Base-by-base conservation (phyloP, 2,888 invertebrate species). In the Drosophila ezoana region DNA sequence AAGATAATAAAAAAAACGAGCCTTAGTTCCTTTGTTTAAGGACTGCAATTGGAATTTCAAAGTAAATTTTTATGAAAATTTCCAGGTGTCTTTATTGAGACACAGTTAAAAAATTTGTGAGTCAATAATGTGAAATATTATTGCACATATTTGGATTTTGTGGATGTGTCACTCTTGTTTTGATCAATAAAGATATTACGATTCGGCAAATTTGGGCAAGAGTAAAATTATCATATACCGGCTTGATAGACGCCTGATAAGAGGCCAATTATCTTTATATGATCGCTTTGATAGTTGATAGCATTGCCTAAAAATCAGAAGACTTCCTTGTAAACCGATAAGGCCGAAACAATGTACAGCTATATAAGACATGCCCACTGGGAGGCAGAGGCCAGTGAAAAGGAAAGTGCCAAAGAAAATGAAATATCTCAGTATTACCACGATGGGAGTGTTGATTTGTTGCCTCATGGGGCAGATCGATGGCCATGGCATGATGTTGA, bases 401-500 rank as follows among this genome's bases (percentile, higher is more conserved):
- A 57, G 20, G 40, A 67, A 68, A 66, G 44, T 28, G 14, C 0
- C 14, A 32, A 47, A 4, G 18, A 48, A 61, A 38, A 85, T 82
- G 69, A 61, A 47, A 20, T 54, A 48, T 51, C 45, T 51, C 4
- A 54, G 45, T 49, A 43, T 71, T 52, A 32, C 35, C 18, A 44
- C 18, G 3, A 45, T 66, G 4, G 6, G 49, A 1, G 10, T 68
- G 13, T 10, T 51, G 3, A 6, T 65, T 1, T 48, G 51, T 9
- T 56, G 54, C 37, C 47, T 64, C 0, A 3, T 68, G 6, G 10
- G 14, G 2, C 56, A 69, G 28, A 64, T 67, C 11, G 49, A 76
- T 18, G 93, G 92, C 2, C 94, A 94, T 84, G 94, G 94, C 4
- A 93, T 93, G 92, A 85, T 94, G 81, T 69, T 93, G 81, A 92